These are phyloP conservation scores for Smittia sp. DNA, from an alignment of 2,888 invertebrate species.

Conservation along the genomic window DNA sequence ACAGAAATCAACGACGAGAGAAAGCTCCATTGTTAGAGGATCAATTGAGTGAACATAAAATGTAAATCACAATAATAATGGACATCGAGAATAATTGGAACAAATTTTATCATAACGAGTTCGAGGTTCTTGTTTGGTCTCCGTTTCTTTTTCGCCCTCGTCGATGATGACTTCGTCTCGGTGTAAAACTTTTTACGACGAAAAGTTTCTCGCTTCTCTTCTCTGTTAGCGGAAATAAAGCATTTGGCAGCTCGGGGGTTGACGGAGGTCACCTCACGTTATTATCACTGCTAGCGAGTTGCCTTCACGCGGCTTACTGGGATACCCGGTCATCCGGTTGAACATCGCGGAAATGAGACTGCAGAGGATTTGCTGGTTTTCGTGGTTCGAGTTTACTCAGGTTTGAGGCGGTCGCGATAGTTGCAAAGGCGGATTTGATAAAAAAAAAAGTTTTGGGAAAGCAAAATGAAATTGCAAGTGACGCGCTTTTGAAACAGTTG, in stretches of 20 bases:
- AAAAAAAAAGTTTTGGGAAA: no score
- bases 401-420: no score
- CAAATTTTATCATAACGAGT: constrained; percentile 14
- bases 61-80: constrained; percentile 26
- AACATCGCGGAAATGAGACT: no score
- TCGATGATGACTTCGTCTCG: neutral
- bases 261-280: neutral
- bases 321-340: no score
- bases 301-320: no score
- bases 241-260: neutral
- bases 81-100: constrained; percentile 19
- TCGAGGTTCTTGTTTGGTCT: neutral
- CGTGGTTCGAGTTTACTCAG: no score
- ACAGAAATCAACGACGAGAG: neutral
- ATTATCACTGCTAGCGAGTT: no score
- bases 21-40: neutral
- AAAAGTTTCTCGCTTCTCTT: neutral
- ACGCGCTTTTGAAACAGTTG: no score
- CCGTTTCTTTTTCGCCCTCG: neutral
- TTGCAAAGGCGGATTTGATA: no score
- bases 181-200: constrained; percentile 2
- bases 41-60: constrained; percentile 25
- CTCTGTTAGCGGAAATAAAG: neutral
- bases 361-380: no score
- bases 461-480: no score